phyloP scores from a whole-genome alignment of 1,140 invertebrate genomes.

The Drosophila novamexicana region DNA sequence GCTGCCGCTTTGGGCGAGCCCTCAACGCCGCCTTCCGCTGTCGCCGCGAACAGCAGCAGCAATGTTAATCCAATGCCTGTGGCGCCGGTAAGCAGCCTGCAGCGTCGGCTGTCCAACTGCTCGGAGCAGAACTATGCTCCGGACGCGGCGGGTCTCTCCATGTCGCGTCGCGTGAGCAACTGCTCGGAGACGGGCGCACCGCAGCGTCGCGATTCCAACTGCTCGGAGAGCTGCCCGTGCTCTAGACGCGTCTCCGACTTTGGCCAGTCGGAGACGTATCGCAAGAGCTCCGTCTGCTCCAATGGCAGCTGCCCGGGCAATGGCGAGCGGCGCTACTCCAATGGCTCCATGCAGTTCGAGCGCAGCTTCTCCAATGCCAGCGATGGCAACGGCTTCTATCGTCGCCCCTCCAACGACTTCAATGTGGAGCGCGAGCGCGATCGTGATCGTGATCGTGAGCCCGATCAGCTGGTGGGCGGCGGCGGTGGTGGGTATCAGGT shows the following conservation, averaged over 20 bases:
- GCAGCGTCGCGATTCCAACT: slow-evolving; percentile 78
- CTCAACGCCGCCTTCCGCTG: slow-evolving; percentile 49
- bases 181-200: slow-evolving; percentile 71
- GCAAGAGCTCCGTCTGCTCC: slow-evolving; percentile 78
- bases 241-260: slow-evolving; percentile 74
- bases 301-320: slow-evolving; percentile 67
- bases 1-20: slow-evolving; percentile 55
- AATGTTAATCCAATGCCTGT: slow-evolving; percentile 15
- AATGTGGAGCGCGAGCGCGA: slow-evolving; percentile 69
- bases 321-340: slow-evolving; percentile 75
- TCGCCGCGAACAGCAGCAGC: slow-evolving; percentile 25
- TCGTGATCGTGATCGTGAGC: slow-evolving; percentile 51
- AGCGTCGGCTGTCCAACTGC: slow-evolving; percentile 76
- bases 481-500: slow-evolving; percentile 79
- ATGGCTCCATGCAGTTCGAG: slow-evolving; percentile 82
- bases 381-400: slow-evolving; percentile 69
- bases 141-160: slow-evolving; percentile 24
- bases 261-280: slow-evolving; percentile 58
- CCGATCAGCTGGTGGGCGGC: slow-evolving; percentile 73
- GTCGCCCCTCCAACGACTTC: slow-evolving; percentile 79
- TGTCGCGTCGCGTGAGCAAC: slow-evolving; percentile 74
- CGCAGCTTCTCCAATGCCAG: slow-evolving; percentile 78
- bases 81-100: slow-evolving; percentile 47
- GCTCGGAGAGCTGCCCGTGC: slow-evolving; percentile 80
- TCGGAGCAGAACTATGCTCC: slow-evolving; percentile 67